A percentile compares a stretch with the other conserved stretches of the same genome.
Conservation (phyloP, 2,888 invertebrate genomes). For the Eustalomyia histrio region DNA sequence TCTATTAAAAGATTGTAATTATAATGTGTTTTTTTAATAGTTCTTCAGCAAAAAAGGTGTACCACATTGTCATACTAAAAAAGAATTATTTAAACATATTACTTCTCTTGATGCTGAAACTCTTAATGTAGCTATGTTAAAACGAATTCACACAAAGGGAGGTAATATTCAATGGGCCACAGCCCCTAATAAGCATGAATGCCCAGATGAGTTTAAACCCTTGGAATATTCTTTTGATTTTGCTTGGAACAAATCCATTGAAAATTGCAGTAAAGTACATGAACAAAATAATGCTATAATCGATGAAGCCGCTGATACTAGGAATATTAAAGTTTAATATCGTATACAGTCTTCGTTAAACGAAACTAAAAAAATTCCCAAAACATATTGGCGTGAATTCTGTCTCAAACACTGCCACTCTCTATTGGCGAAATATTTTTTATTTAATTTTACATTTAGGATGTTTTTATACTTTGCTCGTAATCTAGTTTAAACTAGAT, state of each 20-base stretch:
- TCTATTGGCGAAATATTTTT: too few species aligned
- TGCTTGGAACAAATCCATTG: slow-evolving; percentile 83
- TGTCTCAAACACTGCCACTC: slow-evolving; percentile 26
- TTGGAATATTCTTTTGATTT: slow-evolving; percentile 86
- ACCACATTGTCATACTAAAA: slow-evolving; percentile 83
- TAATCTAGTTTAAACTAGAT: too few species aligned
- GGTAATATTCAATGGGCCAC: slow-evolving; percentile 80
- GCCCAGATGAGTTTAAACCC: slow-evolving; percentile 82
- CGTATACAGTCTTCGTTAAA: slow-evolving; percentile 36
- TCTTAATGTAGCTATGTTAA: slow-evolving; percentile 82
- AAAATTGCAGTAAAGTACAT: slow-evolving; percentile 58
- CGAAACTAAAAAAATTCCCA: slow-evolving; percentile 53
- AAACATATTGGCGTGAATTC: slow-evolving; percentile 48
- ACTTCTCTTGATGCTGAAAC: slow-evolving; percentile 83
- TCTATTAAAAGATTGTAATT: background rate
- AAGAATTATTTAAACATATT: slow-evolving; percentile 87
- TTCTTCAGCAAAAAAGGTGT: slow-evolving; percentile 88
- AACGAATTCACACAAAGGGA: slow-evolving; percentile 84
- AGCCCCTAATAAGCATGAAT: slow-evolving; percentile 80
- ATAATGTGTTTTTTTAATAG: slow-evolving; percentile 79
- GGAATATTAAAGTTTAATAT: slow-evolving; percentile 56
- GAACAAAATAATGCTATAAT: background rate
- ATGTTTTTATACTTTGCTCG: too few species aligned
- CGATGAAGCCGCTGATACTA: slow-evolving; percentile 58
- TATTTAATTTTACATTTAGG: too few species aligned